phyloP scores from a whole-genome alignment of 2,113 vertebrate genomes.

The Apteryx mantelli region DNA sequence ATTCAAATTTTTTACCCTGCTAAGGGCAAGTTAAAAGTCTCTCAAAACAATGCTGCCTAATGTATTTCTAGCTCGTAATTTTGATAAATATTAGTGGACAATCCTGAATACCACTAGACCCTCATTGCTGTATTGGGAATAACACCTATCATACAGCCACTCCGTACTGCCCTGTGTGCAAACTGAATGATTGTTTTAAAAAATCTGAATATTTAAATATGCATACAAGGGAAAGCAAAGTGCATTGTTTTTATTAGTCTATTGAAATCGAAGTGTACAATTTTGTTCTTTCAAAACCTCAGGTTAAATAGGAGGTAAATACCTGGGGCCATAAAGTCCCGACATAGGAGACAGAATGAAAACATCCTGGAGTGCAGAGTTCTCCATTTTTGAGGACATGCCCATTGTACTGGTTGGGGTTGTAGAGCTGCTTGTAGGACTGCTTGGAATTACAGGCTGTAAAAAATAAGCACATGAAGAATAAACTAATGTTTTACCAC shows the following conservation, averaged over 20 bases:
- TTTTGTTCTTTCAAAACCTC: neutral
- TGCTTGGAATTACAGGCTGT: constrained; percentile 84
- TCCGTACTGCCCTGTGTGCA: neutral
- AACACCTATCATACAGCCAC: neutral
- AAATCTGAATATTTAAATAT: neutral
- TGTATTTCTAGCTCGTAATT: neutral
- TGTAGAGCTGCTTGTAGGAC: constrained; percentile 84
- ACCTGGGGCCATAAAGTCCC: constrained; percentile 88
- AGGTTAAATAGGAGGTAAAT: neutral
- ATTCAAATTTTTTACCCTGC: neutral
- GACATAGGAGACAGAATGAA: constrained; percentile 89
- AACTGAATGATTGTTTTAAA: neutral
- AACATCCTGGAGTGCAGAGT: constrained; percentile 85
- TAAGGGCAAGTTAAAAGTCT: neutral
- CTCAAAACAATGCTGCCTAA: neutral
- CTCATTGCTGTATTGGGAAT: neutral
- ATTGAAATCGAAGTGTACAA: neutral
- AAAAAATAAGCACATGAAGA: neutral
- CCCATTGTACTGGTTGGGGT: constrained; percentile 86
- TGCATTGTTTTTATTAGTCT: neutral
- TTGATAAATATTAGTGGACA: neutral
- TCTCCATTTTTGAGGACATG: constrained; percentile 85
- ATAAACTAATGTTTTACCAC: neutral
- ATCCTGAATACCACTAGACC: neutral
- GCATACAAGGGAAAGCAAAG: neutral